Conservation (phyloP, 64 coral and sea anemone genomes). For the Stichodactyla mertensii region DNA sequence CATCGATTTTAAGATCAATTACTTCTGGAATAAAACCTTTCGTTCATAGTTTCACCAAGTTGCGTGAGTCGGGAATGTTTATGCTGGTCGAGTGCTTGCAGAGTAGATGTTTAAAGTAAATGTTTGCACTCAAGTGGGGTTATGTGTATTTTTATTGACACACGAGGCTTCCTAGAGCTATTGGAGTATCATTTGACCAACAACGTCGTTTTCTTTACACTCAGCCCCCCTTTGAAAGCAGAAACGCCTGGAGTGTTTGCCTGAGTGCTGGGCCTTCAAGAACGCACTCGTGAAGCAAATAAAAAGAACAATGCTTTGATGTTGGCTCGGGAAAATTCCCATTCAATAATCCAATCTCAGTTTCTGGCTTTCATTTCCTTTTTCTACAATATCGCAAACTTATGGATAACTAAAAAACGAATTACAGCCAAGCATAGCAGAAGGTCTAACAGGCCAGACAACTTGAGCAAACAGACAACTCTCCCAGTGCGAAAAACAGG, state of each 20-base stretch:
- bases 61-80: not conserved
- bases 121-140: not conserved
- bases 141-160: not conserved
- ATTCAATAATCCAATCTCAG: no score
- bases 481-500: no score
- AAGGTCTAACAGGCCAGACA: no score
- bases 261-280: no score
- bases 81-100: not conserved
- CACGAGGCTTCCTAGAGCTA: not conserved
- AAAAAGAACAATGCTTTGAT: no score
- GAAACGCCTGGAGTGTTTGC: not conserved
- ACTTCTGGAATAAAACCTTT: not conserved
- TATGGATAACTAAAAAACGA: no score
- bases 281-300: no score
- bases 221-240: not conserved
- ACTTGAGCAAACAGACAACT: no score
- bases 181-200: slow-evolving; percentile 4
- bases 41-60: not conserved
- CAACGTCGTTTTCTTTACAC: not conserved
- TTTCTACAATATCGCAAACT: no score
- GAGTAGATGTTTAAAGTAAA: not conserved
- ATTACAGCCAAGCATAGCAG: no score
- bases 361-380: no score
- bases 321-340: no score
- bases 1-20: not conserved